Conservation (phyloP, 2,113 vertebrate genomes). For the Rhizomys pruinosus region DNA sequence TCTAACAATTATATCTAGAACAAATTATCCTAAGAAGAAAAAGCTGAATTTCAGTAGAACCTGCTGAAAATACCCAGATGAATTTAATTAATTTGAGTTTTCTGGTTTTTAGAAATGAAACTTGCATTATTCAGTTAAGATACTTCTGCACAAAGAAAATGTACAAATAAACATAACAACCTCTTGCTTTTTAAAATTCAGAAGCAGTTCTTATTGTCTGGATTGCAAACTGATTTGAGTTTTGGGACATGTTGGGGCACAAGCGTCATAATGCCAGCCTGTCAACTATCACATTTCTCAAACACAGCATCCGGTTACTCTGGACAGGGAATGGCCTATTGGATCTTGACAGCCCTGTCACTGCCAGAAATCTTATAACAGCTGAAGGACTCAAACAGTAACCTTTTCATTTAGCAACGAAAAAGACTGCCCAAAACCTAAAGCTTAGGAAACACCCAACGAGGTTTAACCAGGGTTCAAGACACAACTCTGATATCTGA, state of each 20-base stretch:
- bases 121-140: slow-evolving; percentile 3
- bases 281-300: slow-evolving; percentile 78
- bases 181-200: neutral
- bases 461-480: neutral
- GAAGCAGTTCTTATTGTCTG: neutral
- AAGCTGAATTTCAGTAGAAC: neutral
- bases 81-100: neutral
- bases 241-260: slow-evolving; percentile 33
- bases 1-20: neutral
- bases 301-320: slow-evolving; percentile 80
- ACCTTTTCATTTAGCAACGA: slow-evolving; percentile 76
- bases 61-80: neutral
- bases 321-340: slow-evolving; percentile 69
- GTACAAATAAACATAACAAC: neutral
- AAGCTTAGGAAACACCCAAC: slow-evolving; percentile 21
- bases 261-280: slow-evolving; percentile 43
- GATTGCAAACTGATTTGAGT: neutral
- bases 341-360: slow-evolving; percentile 50
- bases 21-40: slow-evolving; percentile 19
- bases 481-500: neutral
- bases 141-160: slow-evolving; percentile 13
- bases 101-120: slow-evolving; percentile 26
- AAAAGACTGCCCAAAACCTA: slow-evolving; percentile 57
- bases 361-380: slow-evolving; percentile 75
- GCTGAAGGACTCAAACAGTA: slow-evolving; percentile 75